Evolutionary conservation across 1,140 invertebrate species (phyloP), one percentile per base, ranked within the genome.

Genomic region (Globodera ellingtonae): DNA sequence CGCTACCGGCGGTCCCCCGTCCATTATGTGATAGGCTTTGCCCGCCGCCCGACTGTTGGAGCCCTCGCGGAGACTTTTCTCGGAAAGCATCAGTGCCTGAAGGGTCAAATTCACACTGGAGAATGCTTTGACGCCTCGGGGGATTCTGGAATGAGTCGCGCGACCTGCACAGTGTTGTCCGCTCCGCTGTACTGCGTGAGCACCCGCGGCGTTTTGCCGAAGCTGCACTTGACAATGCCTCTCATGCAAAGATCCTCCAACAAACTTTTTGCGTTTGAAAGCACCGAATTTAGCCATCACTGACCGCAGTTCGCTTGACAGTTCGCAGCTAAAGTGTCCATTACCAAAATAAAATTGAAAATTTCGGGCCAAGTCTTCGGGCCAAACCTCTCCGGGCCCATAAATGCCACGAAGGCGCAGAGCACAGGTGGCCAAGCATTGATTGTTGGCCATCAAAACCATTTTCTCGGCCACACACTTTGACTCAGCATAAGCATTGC

Each of bases 131-230:
- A 3, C 35, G 35, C 35, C 35, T 35, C 35, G 35, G 35, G 35
- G 2, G 35, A 35, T 35, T 35, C 48, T 62, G 10, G 35, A 46
- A 1, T 35, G 46, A 15, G 3, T 4, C 44, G 59, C 50, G 8
- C 9, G 66, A 80, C 83, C 52, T 77, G 77, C n/a, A 74, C 65
- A 35, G 70, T 77, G 71, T 85, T 85, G 48, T 86, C 69, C 24
- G 72, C 84, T 50, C 84, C 78, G 75, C 84, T 85, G 82, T 86
- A 86, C 59, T 85, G 84, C 18, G 84, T 85, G n/a, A 82, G 46
- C 48, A 74, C 77, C 10, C 59, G 70, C 9, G 35, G 10, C 21
- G 81, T 76, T 69, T 86, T 85, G 24, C 72, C 44, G 52, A 85
- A 85, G 10, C 62, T 86, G 7, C 73, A 74, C 66, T 52, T 71